Conservation (phyloP, 2,113 vertebrate species). For the Vicugna pacos region DNA sequence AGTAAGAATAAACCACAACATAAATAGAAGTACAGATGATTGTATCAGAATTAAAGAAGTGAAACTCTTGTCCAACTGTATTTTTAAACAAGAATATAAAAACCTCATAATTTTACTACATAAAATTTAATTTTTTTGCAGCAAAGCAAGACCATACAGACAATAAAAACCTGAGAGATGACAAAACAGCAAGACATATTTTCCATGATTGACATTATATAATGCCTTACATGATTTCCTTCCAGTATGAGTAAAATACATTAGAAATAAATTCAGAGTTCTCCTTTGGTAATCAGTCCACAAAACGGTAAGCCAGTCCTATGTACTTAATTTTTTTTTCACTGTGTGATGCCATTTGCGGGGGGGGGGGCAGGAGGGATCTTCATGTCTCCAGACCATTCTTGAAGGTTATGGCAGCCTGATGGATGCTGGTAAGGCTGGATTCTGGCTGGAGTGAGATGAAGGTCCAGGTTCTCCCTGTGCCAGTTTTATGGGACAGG, state of each 20-base stretch:
- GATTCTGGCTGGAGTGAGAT: not conserved
- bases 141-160: constrained; percentile 25
- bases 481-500: not conserved
- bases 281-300: not conserved
- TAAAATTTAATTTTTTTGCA: constrained; percentile 44
- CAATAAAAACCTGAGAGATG: not conserved
- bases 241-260: constrained; percentile 16
- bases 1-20: constrained; percentile 15
- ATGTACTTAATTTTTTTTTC: constrained; percentile 5
- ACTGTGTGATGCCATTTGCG: not conserved
- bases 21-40: constrained; percentile 8
- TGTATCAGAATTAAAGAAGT: constrained; percentile 20
- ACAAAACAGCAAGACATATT: constrained; percentile 13
- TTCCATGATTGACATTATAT: not conserved
- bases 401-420: not conserved
- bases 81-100: constrained; percentile 55
- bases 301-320: not conserved
- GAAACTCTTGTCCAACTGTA: not conserved
- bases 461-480: not conserved
- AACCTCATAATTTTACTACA: not conserved
- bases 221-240: constrained; percentile 12
- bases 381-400: not conserved
- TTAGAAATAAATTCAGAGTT: constrained; percentile 19
- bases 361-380: not conserved
- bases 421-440: not conserved